A percentile compares a stretch with the other conserved stretches of the same genome.
Evolutionary conservation across 2,113 vertebrate genomes (phyloP).

Genomic region (Peromyscus maniculatus): DNA sequence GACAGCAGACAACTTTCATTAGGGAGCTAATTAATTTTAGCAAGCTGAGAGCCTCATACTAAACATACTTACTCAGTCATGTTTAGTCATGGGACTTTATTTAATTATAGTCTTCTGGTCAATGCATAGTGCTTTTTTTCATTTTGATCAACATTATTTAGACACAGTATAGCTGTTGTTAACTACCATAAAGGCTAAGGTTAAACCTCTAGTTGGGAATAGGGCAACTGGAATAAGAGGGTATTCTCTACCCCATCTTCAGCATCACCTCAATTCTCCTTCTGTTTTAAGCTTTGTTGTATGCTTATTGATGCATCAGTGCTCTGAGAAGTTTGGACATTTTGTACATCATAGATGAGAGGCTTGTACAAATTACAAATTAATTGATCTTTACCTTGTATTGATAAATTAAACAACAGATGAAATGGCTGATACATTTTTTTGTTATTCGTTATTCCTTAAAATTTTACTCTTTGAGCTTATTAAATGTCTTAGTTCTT

Average conservation of each 20-base stretch:
- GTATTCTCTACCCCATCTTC: neutral
- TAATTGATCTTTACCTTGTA: neutral
- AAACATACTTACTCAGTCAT: conserved; percentile 75
- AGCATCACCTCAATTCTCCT: neutral
- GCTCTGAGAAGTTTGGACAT: neutral
- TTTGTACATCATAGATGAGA: conserved; percentile 23
- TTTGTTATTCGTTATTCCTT: neutral
- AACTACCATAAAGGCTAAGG: neutral
- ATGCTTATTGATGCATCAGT: neutral
- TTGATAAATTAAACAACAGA: conserved; percentile 21
- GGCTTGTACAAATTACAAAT: neutral
- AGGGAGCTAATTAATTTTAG: conserved; percentile 87
- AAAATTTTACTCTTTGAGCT: conserved; percentile 20
- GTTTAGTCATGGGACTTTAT: conserved; percentile 67
- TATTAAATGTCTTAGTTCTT: neutral
- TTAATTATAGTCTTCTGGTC: conserved; percentile 79
- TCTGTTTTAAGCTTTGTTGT: neutral
- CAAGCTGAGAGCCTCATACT: conserved; percentile 70
- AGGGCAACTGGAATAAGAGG: neutral
- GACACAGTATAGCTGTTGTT: conserved; percentile 38
- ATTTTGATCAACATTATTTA: conserved; percentile 64
- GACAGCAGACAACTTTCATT: conserved; percentile 85
- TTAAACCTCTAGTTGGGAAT: neutral
- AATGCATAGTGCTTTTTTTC: conserved; percentile 67
- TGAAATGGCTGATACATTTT: neutral